Base-by-base conservation (phyloP, 2,797 vertebrate species). In the Characodon lateralis region DNA sequence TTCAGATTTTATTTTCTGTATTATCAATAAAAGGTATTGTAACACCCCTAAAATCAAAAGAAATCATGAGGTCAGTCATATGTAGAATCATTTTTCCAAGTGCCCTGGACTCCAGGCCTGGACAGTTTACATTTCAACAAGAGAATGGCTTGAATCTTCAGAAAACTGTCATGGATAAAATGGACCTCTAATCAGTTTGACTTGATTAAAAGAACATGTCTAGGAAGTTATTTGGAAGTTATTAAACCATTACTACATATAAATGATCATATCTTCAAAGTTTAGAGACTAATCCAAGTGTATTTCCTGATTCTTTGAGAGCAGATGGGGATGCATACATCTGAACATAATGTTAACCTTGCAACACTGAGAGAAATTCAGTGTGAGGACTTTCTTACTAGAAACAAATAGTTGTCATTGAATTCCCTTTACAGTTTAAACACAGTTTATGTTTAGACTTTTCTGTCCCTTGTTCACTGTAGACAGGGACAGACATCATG, bases 101-200 rank as follows among this genome's bases (percentile, higher is more conserved):
- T 43, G 22, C 20, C 24, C 28, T 7, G 3, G 13, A 53, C 53
- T 18, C 9, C 7, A 1, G 43, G 43, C 5, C 26, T 53, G 35
- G n/a, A 28, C 51, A 43, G 16, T 69, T 56, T 56, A 56, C 53
- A 71, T 59, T 58, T 77, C 68, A 77, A 58, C 18, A 31, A 76
- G 6, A 70, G 16, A 56, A 55, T 41, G 22, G 22, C 31, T 16
- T 65, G 63, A 76, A 16, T 76, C 16, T 48, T 74, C 28, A 5
- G 13, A 28, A 46, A 65, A 53, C 50, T 39, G 12, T n/a, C 24
- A 6, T 43, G 39, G 22, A 48, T 65, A 51, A 50, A 35, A 13
- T 22, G 43, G 28, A 35, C 61, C 74, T 55, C 7, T 16, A 53
- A 55, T 53, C 35, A 39, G 6, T 75, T 75, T 66, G 18, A 12